Evolutionary conservation across 2,888 invertebrate species (phyloP).

Genomic region (Platycheirus albimanus): DNA sequence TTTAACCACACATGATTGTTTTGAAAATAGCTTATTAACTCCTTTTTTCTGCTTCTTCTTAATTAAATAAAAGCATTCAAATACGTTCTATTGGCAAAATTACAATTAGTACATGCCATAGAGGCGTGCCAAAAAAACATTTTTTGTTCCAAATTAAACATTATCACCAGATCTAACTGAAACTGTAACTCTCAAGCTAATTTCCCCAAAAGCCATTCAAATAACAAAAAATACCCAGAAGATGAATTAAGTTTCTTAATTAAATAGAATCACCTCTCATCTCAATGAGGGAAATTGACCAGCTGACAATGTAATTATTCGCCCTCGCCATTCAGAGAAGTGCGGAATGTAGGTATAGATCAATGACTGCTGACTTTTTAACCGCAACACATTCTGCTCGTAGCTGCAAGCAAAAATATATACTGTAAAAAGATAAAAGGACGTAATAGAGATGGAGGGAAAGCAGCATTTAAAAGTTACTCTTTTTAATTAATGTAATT

Average conservation of each 20-base stretch:
- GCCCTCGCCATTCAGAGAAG: conserved; percentile 32
- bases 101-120: too few species aligned
- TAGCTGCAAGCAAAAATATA: conserved; percentile 11
- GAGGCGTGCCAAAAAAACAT: neutral
- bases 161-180: conserved; percentile 55
- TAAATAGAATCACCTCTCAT: conserved; percentile 17
- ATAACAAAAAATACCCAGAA: conserved; percentile 7
- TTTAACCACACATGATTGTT: too few species aligned
- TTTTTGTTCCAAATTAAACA: conserved; percentile 38
- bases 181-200: conserved; percentile 49
- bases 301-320: conserved; percentile 20
- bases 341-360: conserved; percentile 70
- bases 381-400: conserved; percentile 49
- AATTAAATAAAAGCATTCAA: too few species aligned
- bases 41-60: too few species aligned
- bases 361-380: conserved; percentile 64
- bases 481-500: conserved; percentile 68
- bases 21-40: too few species aligned
- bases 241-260: conserved; percentile 8
- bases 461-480: conserved; percentile 51
- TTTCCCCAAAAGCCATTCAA: conserved; percentile 32
- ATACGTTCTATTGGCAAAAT: too few species aligned
- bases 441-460: conserved; percentile 16
- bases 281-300: conserved; percentile 16
- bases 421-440: conserved; percentile 21